Base-by-base conservation (phyloP, 2,113 vertebrate species). In the Hyaena hyaena region DNA sequence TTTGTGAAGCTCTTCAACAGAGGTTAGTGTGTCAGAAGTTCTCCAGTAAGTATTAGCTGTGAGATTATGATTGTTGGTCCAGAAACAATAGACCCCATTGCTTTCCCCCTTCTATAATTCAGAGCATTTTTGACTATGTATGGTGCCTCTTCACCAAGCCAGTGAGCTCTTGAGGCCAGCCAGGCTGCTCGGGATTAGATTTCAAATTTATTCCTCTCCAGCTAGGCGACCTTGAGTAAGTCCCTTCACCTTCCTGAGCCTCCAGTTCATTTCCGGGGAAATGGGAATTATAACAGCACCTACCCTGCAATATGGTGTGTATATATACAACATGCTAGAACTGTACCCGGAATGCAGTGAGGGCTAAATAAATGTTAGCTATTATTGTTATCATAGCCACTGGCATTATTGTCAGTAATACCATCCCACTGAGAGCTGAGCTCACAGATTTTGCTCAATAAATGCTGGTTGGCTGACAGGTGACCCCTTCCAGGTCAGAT, bases 221-320 rank as follows among this genome's bases (percentile, higher is more conserved):
- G 35, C 14, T 69, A 1, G 35, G 43, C 77, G 65, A 45, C 24
- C 53, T 80, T 69, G 48, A 24, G 33, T 45, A 80, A 45, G 28
- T 21, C 43, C 48, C 35, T 77, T 90, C n/a, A 3, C 23, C 3
- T 55, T 84, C 43, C 48, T 10, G 19, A 80, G 48, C n/a, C 90
- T 93, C 90, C 33, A 61, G 92, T 96, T 96, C 53, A 17, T 66
- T 21, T 89, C 55, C 94, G 87, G 55, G 65, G 43, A 66, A 89
- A 66, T 83, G 88, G 88, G 24, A 53, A 33, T 21, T 53, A 43
- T 61, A 79, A 15, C 10, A 63, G 15, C 19, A 2, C 12, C 31
- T 61, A 0, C 26, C 66, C 50, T 90, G 39, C 24, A 28, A 0
- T 50, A 43, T 16, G 33, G n/a, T 23, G 68, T 19, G 33, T 69